Percentiles rank a stretch among this genome's conserved stretches.
These are phyloP conservation scores for Hexactinellida sp. DNA, from an alignment of 37 sponge, comb jelly and placozoan species.

Conservation along the genomic window DNA sequence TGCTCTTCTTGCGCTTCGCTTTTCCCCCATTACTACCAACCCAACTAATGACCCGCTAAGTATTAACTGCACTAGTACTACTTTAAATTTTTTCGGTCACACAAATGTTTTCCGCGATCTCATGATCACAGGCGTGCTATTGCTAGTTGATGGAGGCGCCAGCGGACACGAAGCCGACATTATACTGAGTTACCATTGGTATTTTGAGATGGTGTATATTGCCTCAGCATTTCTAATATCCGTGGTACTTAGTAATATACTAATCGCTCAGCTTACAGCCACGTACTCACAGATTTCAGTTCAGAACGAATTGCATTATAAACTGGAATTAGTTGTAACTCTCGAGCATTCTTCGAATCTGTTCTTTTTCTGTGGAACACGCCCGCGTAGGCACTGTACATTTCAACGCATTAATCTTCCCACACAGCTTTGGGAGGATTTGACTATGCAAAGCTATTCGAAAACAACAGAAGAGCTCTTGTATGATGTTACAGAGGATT, in stretches of 20 bases:
- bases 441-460: not conserved
- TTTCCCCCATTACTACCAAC: not conserved
- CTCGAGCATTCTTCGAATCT: not conserved
- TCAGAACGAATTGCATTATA: constrained; percentile 16
- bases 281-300: not conserved
- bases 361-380: not conserved
- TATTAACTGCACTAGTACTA: not conserved
- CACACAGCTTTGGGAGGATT: not conserved
- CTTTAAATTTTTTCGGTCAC: not conserved
- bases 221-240: not conserved
- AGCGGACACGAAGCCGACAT: not conserved
- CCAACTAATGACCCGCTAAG: not conserved
- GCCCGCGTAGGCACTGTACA: not conserved
- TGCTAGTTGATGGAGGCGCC: not conserved
- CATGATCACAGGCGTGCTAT: not conserved
- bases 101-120: not conserved
- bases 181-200: not conserved
- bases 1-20: not conserved
- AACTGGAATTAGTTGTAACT: constrained; percentile 5
- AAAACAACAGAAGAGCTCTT: not conserved
- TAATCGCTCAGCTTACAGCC: not conserved
- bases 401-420: not conserved
- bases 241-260: not conserved
- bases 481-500: not conserved
- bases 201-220: not conserved